Conservation (phyloP, 2,797 vertebrate species). For the Nasua narica region DNA sequence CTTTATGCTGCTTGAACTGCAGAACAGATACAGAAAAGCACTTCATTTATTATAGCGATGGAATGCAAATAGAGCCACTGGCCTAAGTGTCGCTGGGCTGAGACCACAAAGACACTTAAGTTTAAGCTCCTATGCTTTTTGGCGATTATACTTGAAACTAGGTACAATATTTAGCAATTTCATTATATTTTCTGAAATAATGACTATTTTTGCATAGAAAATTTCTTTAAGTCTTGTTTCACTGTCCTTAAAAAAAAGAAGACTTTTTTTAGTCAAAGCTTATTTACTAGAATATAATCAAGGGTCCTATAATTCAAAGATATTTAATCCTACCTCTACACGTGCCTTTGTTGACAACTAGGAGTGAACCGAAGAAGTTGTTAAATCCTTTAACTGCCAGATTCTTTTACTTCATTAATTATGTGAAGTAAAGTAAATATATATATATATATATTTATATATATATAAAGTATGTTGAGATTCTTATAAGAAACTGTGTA, state of each 20-base stretch:
- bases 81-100: neutral
- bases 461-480: neutral
- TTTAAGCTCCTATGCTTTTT: conserved; percentile 22
- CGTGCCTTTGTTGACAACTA: neutral
- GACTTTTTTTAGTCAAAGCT: neutral
- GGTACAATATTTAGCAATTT: neutral
- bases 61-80: neutral
- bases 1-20: neutral
- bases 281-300: neutral
- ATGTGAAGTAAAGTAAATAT: neutral
- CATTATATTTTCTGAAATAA: conserved; percentile 1
- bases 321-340: neutral
- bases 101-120: neutral
- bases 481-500: neutral
- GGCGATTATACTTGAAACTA: conserved; percentile 38
- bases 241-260: neutral
- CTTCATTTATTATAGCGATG: neutral
- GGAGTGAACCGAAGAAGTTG: neutral
- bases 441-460: neutral
- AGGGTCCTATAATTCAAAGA: neutral
- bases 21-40: conserved; percentile 15
- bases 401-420: neutral
- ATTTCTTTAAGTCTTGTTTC: neutral
- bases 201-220: neutral
- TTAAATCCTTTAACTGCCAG: neutral